Evolutionary conservation across 2,113 vertebrate species (phyloP), one percentile per base, ranked within the genome.

Genomic region (Phoenicopterus ruber): DNA sequence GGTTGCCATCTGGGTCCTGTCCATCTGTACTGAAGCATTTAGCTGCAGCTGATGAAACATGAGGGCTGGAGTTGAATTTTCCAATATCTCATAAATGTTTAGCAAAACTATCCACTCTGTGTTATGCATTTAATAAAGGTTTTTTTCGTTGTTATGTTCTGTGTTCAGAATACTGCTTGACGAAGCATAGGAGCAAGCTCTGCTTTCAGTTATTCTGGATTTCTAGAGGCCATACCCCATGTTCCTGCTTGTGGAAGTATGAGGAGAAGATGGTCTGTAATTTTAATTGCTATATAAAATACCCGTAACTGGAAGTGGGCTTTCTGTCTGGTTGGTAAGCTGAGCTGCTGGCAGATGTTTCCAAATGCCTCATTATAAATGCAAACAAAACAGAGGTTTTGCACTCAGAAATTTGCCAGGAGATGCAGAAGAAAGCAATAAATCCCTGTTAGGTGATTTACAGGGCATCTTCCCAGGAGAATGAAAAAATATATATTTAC

Each of bases 361-460:
- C 78, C 91, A 82, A 86, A 88, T 17, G 14, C 57, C 50, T 94
- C 91, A 13, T 82, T 86, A 77, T 7, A 73, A 91, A 91, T 90
- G 78, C 93, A 77, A 93, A 90, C 46, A 86, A 89, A 93, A 14
- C 61, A 1, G 7, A 28, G 66, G 5, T 58, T 83, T 76, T 63
- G 73, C 2, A 1, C 89, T 91, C 73, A 49, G 70, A 85, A 46
- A 57, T 94, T 79, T 95, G 81, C 93, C 95, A 93, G 81, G 76
- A 54, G 92, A 90, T 61, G 92, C 82, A 94, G 92, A 86, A 93
- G 86, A 94, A 96, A 97, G 93, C 84, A 88, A 82, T 95, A 77
- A 96, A 95, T n/a, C n/a, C 42, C 67, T 66, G 50, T 10, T 79
- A 87, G 96, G 86, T 95, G 95, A 92, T 76, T 88, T 95, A 70